Evolutionary conservation across 2,888 invertebrate genomes (phyloP).

Genomic region (Agriopis marginaria): DNA sequence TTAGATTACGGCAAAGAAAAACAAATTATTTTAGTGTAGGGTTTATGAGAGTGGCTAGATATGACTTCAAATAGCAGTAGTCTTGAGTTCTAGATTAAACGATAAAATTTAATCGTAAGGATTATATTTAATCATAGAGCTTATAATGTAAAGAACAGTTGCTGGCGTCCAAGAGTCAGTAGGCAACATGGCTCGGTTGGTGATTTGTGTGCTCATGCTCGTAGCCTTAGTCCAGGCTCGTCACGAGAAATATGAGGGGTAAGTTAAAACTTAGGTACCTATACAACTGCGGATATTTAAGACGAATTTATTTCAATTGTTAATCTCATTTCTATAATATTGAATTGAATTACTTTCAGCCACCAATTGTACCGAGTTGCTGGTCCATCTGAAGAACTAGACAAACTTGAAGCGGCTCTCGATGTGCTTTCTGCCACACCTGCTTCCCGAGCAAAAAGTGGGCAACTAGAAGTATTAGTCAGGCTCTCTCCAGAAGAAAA

Average conservation of each 20-base stretch:
- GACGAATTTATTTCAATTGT: too few relatives aligned
- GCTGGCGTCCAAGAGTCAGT: slow-evolving; percentile 43
- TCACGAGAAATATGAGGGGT: slow-evolving; percentile 81
- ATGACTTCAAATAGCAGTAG: neutral
- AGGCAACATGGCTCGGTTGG: slow-evolving; percentile 61
- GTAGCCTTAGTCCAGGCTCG: slow-evolving; percentile 60
- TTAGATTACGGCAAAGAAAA: too few relatives aligned
- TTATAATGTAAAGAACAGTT: slow-evolving; percentile 40
- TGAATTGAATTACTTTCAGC: slow-evolving; percentile 50
- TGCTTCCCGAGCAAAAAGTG: slow-evolving; percentile 57
- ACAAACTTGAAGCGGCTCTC: slow-evolving; percentile 60
- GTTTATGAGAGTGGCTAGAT: too few relatives aligned
- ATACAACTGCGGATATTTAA: too few relatives aligned
- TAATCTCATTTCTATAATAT: too few relatives aligned
- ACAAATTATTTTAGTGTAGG: too few relatives aligned
- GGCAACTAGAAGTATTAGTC: slow-evolving; percentile 68
- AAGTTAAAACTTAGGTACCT: slow-evolving; percentile 50
- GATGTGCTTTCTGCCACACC: slow-evolving; percentile 69
- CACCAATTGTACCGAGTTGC: slow-evolving; percentile 72
- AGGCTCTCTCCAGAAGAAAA: slow-evolving; percentile 70
- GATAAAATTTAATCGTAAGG: slow-evolving; percentile 47
- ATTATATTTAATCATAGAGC: slow-evolving; percentile 49
- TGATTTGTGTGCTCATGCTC: slow-evolving; percentile 60
- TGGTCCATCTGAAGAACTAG: slow-evolving; percentile 62
- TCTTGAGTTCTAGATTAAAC: slow-evolving; percentile 38